phyloP scores from a whole-genome alignment of 2,888 invertebrate genomes.

The Cantharis flavilabris region DNA sequence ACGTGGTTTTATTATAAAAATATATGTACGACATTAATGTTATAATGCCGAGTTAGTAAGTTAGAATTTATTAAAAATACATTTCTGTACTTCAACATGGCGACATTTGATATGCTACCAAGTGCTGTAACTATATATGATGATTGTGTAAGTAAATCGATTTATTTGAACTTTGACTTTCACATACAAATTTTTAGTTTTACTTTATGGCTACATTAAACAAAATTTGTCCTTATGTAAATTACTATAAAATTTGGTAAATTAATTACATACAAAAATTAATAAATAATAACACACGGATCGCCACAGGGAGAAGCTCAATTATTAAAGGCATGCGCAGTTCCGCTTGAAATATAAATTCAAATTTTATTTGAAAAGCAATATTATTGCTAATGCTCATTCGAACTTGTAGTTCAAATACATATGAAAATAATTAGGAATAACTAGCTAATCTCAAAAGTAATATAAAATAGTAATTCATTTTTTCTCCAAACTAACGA shows the following conservation, averaged over 20 bases:
- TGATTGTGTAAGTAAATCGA: slow-evolving; percentile 41
- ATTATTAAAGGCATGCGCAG: background rate
- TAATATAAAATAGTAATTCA: no score
- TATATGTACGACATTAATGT: background rate
- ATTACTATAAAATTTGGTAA: background rate
- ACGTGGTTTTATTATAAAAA: background rate
- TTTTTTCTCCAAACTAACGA: no score
- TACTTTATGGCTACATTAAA: no score
- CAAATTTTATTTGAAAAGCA: no score
- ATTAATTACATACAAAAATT: background rate
- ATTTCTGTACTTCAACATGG: slow-evolving; percentile 2
- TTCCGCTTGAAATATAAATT: no score
- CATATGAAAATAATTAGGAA: no score
- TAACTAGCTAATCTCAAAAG: no score
- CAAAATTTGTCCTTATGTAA: no score
- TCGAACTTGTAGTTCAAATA: no score
- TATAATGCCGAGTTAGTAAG: background rate
- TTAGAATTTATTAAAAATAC: background rate
- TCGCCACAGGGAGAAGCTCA: background rate
- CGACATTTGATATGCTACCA: slow-evolving; percentile 40
- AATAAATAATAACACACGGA: background rate
- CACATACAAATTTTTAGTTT: no score
- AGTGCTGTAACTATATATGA: slow-evolving; percentile 45
- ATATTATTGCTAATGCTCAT: no score
- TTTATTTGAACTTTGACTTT: background rate